These are phyloP conservation scores for Chrysaora quinquecirrha DNA, from an alignment of 30 jellyfish, hydroid and myxozoan genomes.

Conservation along the genomic window DNA sequence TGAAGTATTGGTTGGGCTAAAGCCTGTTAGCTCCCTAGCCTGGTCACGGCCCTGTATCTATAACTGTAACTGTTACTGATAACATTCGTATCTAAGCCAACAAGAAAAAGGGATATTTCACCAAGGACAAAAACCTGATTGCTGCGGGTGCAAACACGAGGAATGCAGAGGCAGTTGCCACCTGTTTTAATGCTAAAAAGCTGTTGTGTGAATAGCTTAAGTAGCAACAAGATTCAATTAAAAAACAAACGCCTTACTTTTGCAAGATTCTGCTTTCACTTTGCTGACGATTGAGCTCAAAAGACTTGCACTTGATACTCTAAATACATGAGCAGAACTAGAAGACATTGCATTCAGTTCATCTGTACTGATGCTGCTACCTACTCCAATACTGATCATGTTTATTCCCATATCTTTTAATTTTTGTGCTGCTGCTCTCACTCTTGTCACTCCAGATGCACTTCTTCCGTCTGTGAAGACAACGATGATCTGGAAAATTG, in stretches of 20 bases:
- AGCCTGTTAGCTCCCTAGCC: no score
- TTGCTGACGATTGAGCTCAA: constrained; percentile 32
- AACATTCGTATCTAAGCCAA: no score
- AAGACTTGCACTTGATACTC: constrained; percentile 18
- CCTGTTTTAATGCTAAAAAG: no score
- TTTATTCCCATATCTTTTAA: constrained; percentile 42
- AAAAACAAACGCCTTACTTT: constrained; percentile 12
- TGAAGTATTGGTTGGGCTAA: no score
- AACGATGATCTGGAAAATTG: constrained; percentile 44
- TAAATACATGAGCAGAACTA: constrained; percentile 24
- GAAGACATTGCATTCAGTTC: constrained; percentile 59
- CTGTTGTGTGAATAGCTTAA: no score
- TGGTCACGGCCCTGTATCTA: no score
- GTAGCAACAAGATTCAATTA: no score
- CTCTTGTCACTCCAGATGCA: constrained; percentile 46
- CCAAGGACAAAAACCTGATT: no score
- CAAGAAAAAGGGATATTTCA: no score
- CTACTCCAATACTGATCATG: constrained; percentile 62
- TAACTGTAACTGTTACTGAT: no score
- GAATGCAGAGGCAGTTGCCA: no score
- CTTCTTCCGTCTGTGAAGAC: constrained; percentile 68
- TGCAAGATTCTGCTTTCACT: constrained; percentile 33
- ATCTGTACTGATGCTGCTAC: constrained; percentile 23
- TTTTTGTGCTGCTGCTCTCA: constrained; percentile 43
- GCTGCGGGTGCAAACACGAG: no score